Base-by-base conservation (phyloP, 35 echinoderm and acorn worm genomes). In the Ophiothrix spiculata region DNA sequence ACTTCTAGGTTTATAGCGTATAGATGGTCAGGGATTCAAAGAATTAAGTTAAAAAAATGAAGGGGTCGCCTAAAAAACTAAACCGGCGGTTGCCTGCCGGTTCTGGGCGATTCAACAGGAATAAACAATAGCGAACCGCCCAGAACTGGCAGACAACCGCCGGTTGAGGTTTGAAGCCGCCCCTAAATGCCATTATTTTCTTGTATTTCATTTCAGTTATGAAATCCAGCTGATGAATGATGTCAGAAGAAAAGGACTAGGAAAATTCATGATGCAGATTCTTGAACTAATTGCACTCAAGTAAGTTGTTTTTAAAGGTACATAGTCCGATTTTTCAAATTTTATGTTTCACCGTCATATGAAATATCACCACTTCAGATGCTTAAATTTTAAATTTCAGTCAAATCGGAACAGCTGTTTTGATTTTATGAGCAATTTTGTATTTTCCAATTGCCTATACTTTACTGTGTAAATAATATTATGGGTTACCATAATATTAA, bases 251-350 rank as follows among this genome's bases (percentile, higher is more conserved):
- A 98, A 98, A 83, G 95, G 95, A 17, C 79, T 98, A 21, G 95
- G 95, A 21, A 98, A 98, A 38, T 94, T 93, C 85, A 76, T 98
- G 25, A 98, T 98, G 89, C 91, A 98, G 40, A 98, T 98, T 12
- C 83, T 98, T 15, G 91, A 87, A 39, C 89, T 98, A 32, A 36
- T 98, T 15, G 95, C 95, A 11, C 81, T 85, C 75, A 93, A 93
- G 95, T 98, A 84, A 94, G 92, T 87, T 6, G 19, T 10, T 10
- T 19, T 49, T 19, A 79, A 8, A 39, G 37, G 11, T 23, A 12
- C 31, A 35, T 39, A 75, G 8, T 37, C 14, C 3, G 17, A 6
- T 75, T 60, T 64, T 83, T 11, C 38, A 42, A 13, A 4, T 4
- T 49, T 6, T 4, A 6, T 28, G 40, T 64, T 28, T 33, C n/a